Percentiles rank a stretch among this genome's conserved stretches.
These are phyloP conservation scores for Clavelina lepadiformis DNA, from an alignment of 23 tunicate species.

Conservation along the genomic window DNA sequence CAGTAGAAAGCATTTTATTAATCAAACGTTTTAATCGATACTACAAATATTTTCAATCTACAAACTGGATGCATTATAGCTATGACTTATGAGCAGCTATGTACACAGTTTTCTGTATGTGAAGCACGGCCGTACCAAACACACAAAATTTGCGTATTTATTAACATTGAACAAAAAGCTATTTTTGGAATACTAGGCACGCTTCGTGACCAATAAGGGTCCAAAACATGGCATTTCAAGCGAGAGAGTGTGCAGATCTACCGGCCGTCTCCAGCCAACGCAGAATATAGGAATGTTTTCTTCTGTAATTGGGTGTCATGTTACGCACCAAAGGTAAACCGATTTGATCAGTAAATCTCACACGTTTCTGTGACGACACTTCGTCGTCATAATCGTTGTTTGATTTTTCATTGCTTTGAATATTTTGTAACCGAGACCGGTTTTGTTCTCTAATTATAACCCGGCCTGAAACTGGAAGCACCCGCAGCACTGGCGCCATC, in stretches of 20 bases:
- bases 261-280: slow-evolving; percentile 90
- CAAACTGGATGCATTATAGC: too few species aligned
- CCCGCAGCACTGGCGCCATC: slow-evolving; percentile 90
- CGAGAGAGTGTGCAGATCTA: slow-evolving; percentile 35
- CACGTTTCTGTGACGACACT: slow-evolving; percentile 56
- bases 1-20: too few species aligned
- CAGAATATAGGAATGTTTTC: slow-evolving; percentile 77
- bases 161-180: too few species aligned
- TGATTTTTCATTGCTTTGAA: not conserved
- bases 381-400: slow-evolving; percentile 38
- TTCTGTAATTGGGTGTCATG: slow-evolving; percentile 72
- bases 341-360: slow-evolving; percentile 60
- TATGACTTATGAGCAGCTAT: too few species aligned
- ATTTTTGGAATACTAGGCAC: too few species aligned
- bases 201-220: too few species aligned
- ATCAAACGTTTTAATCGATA: too few species aligned
- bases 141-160: too few species aligned
- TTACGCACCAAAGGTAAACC: slow-evolving; percentile 71
- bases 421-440: not conserved
- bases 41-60: too few species aligned
- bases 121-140: too few species aligned
- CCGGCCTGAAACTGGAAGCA: slow-evolving; percentile 27
- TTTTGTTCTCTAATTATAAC: slow-evolving; percentile 2
- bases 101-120: too few species aligned
- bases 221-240: too few species aligned